Evolutionary conservation across 2,888 invertebrate genomes (phyloP).

Genomic region (Cordilura impudica): DNA sequence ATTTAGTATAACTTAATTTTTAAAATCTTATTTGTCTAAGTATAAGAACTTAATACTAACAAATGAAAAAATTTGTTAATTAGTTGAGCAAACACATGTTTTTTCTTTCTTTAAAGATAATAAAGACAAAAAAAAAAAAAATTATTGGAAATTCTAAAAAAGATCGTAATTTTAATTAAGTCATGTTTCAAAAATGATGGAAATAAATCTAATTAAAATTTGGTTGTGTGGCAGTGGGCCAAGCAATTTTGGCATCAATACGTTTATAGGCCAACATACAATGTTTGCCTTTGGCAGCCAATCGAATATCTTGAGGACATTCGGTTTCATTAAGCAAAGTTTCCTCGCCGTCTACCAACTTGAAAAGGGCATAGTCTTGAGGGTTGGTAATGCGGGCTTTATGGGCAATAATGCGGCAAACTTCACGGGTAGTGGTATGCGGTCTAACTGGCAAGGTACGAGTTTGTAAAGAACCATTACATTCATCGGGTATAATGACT

Average conservation of each 20-base stretch:
- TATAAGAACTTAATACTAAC: conserved; percentile 11
- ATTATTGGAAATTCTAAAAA: conserved; percentile 38
- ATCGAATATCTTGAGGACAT: conserved; percentile 92
- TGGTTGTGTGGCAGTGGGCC: conserved; percentile 83
- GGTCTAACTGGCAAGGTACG: conserved; percentile 95
- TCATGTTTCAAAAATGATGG: conserved; percentile 14
- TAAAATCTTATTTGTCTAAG: conserved; percentile 45
- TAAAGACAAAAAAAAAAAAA: conserved; percentile 46
- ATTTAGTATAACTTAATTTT: conserved; percentile 57
- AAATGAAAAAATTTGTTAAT: conserved; percentile 26
- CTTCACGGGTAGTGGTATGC: conserved; percentile 94
- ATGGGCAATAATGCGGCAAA: conserved; percentile 96
- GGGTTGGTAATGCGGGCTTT: conserved; percentile 97
- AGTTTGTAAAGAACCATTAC: conserved; percentile 93
- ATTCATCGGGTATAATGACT: conserved; percentile 95
- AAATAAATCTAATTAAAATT: conserved; percentile 48
- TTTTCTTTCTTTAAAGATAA: conserved; percentile 46
- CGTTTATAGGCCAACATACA: conserved; percentile 96
- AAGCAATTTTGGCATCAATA: conserved; percentile 97
- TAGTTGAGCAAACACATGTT: conserved; percentile 52
- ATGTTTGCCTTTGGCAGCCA: conserved; percentile 86
- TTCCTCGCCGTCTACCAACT: conserved; percentile 94
- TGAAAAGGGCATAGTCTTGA: conserved; percentile 95
- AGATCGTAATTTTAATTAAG: conserved; percentile 43
- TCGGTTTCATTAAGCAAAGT: conserved; percentile 92